Evolutionary conservation across 2,797 vertebrate species (phyloP).

Genomic region (Neoniphon sammara): DNA sequence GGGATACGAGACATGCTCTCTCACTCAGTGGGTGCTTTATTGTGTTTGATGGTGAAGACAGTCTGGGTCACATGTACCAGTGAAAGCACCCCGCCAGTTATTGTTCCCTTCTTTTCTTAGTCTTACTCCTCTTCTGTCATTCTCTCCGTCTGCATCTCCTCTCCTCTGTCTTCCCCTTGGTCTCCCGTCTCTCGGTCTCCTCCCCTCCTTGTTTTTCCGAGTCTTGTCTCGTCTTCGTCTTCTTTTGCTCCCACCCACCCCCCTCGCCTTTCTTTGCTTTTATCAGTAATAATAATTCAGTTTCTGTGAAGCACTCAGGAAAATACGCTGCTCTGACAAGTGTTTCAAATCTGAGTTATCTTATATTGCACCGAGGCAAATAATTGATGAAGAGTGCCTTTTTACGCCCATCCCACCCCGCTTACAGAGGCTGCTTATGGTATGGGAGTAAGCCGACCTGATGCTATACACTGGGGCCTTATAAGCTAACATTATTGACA

Average conservation of each 20-base stretch:
- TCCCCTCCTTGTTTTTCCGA: conserved; percentile 37
- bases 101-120: conserved; percentile 15
- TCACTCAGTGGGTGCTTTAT: conserved; percentile 26
- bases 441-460: conserved; percentile 17
- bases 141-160: conserved; percentile 5
- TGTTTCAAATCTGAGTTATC: conserved; percentile 60
- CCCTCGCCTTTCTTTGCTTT: conserved; percentile 32
- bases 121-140: conserved; percentile 16
- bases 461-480: conserved; percentile 9
- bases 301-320: conserved; percentile 55
- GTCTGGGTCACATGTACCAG: conserved; percentile 26
- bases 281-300: conserved; percentile 43
- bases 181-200: conserved; percentile 28
- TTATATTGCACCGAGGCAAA: conserved; percentile 55
- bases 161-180: conserved; percentile 12
- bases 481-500: conserved; percentile 57
- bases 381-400: conserved; percentile 74
- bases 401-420: conserved; percentile 45
- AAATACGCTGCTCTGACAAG: conserved; percentile 52
- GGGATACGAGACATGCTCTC: conserved; percentile 7
- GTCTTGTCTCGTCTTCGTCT: conserved; percentile 16
- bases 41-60: conserved; percentile 31
- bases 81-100: conserved; percentile 14
- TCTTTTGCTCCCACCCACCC: conserved; percentile 22
- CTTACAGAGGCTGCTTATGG: conserved; percentile 35